Evolutionary conservation across 2,888 invertebrate genomes (phyloP).

Genomic region (Harmothoe impar): DNA sequence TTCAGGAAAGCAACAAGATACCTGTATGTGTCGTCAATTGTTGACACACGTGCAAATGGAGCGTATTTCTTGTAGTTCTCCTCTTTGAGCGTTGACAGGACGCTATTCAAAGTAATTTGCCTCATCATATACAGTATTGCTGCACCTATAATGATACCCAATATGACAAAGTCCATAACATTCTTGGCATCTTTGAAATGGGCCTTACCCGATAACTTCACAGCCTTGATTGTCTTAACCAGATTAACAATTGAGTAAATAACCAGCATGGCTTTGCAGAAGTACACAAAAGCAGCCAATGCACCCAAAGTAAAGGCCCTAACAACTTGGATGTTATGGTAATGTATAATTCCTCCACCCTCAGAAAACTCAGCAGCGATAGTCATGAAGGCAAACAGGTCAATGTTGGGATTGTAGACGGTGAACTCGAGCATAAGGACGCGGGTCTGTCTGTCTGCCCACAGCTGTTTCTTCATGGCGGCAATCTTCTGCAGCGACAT

Average conservation of each 20-base stretch:
- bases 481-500: constrained; percentile 11
- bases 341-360: background rate
- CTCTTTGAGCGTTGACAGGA: constrained; percentile 22
- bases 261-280: constrained; percentile 36
- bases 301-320: background rate
- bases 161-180: constrained; percentile 65
- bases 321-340: constrained; percentile 39
- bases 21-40: constrained; percentile 42
- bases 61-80: constrained; percentile 56
- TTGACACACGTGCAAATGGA: constrained; percentile 5
- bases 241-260: constrained; percentile 33
- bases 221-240: background rate
- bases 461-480: background rate
- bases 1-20: constrained; percentile 49
- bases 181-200: constrained; percentile 55
- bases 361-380: constrained; percentile 42
- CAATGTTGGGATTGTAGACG: constrained; percentile 59
- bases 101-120: background rate
- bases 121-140: constrained; percentile 54
- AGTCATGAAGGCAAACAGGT: constrained; percentile 39
- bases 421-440: constrained; percentile 61
- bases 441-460: constrained; percentile 57
- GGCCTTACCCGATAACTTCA: background rate
- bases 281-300: background rate
- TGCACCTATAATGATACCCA: constrained; percentile 63